Percentiles rank a stretch among this genome's conserved stretches.
phyloP scores from a whole-genome alignment of 2,113 vertebrate genomes.

The Probosciger aterrimus region DNA sequence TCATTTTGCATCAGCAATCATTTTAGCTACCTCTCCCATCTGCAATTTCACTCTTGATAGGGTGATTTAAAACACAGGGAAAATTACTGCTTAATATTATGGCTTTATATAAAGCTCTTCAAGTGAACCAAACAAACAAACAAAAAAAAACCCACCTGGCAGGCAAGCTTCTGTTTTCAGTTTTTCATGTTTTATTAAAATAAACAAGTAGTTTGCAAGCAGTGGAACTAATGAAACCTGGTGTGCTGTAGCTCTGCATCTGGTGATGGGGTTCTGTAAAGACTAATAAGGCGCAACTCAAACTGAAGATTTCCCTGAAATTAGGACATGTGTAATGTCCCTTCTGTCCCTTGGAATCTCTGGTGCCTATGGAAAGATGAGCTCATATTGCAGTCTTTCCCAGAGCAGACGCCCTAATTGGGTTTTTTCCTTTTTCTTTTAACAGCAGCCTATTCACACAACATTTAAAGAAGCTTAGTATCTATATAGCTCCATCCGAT shows the following conservation, averaged over 20 bases:
- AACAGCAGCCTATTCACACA: neutral
- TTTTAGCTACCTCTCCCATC: slow-evolving; percentile 37
- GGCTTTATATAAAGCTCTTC: slow-evolving; percentile 2
- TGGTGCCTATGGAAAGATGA: slow-evolving; percentile 25
- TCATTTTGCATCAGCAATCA: slow-evolving; percentile 52
- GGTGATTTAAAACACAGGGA: slow-evolving; percentile 57
- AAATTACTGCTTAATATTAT: slow-evolving; percentile 63
- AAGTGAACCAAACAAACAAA: neutral
- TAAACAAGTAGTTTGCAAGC: neutral
- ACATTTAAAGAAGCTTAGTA: neutral
- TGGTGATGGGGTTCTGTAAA: neutral
- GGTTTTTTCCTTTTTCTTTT: neutral
- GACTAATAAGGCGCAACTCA: neutral
- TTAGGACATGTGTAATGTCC: slow-evolving; percentile 8
- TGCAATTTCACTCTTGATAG: slow-evolving; percentile 46
- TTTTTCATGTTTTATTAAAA: slow-evolving; percentile 20
- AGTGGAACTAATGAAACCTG: slow-evolving; percentile 8
- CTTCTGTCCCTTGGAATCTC: neutral
- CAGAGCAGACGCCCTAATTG: slow-evolving; percentile 9
- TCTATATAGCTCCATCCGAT: neutral
- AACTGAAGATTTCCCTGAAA: slow-evolving; percentile 33
- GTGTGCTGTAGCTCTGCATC: neutral
- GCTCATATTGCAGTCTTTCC: slow-evolving; percentile 8
- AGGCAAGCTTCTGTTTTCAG: neutral
- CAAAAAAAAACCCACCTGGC: slow-evolving; percentile 25